These are phyloP conservation scores for Philopotamus ludificatus DNA, from an alignment of 1,140 invertebrate species.

Conservation along the genomic window DNA sequence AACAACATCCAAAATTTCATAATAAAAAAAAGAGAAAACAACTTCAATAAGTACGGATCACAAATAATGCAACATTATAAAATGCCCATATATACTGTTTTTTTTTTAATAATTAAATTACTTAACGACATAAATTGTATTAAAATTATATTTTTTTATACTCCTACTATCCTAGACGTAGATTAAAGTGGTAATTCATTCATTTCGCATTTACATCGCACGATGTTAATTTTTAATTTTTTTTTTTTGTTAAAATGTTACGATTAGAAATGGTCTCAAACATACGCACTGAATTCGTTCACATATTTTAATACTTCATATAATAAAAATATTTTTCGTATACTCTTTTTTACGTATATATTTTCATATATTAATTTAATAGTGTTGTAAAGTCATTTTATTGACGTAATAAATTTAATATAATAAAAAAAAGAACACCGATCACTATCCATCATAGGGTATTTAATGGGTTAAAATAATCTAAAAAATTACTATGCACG, in stretches of 20 bases:
- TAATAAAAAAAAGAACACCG: neutral
- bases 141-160: slow-evolving; percentile 35
- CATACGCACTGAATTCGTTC: neutral
- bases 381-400: neutral
- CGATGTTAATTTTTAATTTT: neutral
- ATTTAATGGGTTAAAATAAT: neutral
- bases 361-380: neutral
- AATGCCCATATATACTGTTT: slow-evolving; percentile 38
- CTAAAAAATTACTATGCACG: slow-evolving; percentile 26
- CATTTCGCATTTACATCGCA: slow-evolving; percentile 18
- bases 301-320: neutral
- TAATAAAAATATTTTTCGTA: slow-evolving; percentile 23
- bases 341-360: slow-evolving; percentile 18
- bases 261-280: too few species aligned
- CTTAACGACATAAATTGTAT: slow-evolving; percentile 38
- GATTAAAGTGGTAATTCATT: slow-evolving; percentile 38
- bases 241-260: neutral
- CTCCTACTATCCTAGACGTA: slow-evolving; percentile 36
- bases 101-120: slow-evolving; percentile 20
- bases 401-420: neutral
- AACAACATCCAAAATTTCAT: neutral
- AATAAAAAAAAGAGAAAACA: neutral
- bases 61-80: slow-evolving; percentile 23
- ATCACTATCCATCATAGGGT: neutral
- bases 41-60: slow-evolving; percentile 8